A percentile compares a stretch with the other conserved stretches of the same genome.
Evolutionary conservation across 2,113 vertebrate species (phyloP).

Genomic region (Agapornis roseicollis): DNA sequence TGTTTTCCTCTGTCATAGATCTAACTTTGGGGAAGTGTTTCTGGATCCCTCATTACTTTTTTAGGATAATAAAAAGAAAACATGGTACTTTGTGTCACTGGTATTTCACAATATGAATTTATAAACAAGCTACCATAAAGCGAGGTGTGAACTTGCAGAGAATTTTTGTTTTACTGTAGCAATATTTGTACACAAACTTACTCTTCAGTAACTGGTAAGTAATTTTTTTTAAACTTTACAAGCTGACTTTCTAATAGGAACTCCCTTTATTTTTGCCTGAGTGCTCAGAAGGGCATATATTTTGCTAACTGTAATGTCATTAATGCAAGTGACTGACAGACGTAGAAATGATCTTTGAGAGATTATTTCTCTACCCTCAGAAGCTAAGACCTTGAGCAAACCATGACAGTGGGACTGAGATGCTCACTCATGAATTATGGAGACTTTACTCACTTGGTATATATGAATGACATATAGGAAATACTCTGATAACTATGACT

Average conservation of each 20-base stretch:
- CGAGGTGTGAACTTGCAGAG: background rate
- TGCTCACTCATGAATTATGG: background rate
- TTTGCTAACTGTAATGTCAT: background rate
- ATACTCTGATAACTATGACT: background rate
- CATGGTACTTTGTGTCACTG: background rate
- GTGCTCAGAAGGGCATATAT: background rate
- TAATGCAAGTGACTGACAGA: background rate
- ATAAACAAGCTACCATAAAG: background rate
- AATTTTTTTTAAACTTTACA: background rate
- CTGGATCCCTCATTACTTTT: background rate
- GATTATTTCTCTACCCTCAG: background rate
- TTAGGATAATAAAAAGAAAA: background rate
- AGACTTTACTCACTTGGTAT: background rate
- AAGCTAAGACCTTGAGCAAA: slow-evolving; percentile 21
- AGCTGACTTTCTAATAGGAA: background rate
- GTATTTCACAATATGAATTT: background rate
- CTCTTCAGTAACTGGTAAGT: background rate
- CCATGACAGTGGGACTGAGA: background rate
- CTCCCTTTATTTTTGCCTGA: background rate
- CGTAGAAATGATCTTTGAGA: slow-evolving; percentile 10
- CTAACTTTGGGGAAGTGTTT: background rate
- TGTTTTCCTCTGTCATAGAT: background rate
- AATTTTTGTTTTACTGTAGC: background rate
- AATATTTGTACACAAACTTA: background rate
- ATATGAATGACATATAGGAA: background rate